phyloP scores from a whole-genome alignment of 2,888 invertebrate species.

The Melinopterus prodromus region DNA sequence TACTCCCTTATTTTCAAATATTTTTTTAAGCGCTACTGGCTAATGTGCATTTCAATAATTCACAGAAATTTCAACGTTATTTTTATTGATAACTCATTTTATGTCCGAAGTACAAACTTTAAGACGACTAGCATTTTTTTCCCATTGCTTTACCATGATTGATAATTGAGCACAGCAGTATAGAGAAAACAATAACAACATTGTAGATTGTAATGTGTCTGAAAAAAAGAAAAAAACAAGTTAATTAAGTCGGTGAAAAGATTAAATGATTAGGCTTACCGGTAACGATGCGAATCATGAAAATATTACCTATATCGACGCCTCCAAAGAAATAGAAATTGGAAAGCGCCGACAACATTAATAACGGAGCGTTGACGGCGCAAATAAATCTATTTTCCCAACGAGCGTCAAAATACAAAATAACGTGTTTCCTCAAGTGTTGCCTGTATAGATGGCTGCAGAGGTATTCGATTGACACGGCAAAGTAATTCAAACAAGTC shows the following conservation, averaged over 20 bases:
- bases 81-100: too few relatives aligned
- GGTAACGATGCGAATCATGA: slow-evolving; percentile 67
- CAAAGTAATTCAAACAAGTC: slow-evolving; percentile 86
- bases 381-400: slow-evolving; percentile 72
- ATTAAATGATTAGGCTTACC: slow-evolving; percentile 54
- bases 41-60: too few relatives aligned
- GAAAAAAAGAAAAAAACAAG: slow-evolving; percentile 46
- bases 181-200: slow-evolving; percentile 59
- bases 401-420: slow-evolving; percentile 50
- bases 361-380: slow-evolving; percentile 74
- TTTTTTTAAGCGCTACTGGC: too few relatives aligned
- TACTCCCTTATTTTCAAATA: too few relatives aligned
- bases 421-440: slow-evolving; percentile 61
- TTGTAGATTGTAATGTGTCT: slow-evolving; percentile 54
- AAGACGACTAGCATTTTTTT: slow-evolving; percentile 35
- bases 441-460: slow-evolving; percentile 64
- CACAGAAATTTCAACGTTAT: too few relatives aligned
- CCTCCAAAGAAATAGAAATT: slow-evolving; percentile 90
- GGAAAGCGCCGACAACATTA: slow-evolving; percentile 82
- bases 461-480: slow-evolving; percentile 76
- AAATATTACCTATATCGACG: slow-evolving; percentile 75
- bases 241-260: slow-evolving; percentile 27
- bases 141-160: slow-evolving; percentile 59
- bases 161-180: slow-evolving; percentile 69
- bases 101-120: not conserved